These are phyloP conservation scores for Aythya baeri DNA, from an alignment of 2,113 vertebrate species.

Conservation along the genomic window DNA sequence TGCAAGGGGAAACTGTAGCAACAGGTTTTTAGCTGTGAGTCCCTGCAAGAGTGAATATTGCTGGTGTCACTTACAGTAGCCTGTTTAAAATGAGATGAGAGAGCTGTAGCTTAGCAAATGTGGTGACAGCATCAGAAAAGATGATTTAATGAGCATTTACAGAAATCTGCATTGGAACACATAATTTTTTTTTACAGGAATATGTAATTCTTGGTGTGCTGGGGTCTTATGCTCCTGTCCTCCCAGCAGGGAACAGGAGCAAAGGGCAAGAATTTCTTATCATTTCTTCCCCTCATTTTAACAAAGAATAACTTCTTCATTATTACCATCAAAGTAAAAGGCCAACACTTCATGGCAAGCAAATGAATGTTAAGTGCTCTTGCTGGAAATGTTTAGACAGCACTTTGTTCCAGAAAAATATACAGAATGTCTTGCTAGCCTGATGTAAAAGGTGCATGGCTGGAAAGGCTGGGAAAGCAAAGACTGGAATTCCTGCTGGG, in stretches of 20 bases:
- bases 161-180: background rate
- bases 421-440: background rate
- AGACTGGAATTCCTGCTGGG: background rate
- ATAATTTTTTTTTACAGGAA: background rate
- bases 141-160: background rate
- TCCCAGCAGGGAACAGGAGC: background rate
- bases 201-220: background rate
- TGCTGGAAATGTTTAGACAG: constrained; percentile 2
- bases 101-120: background rate
- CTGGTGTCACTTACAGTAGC: background rate
- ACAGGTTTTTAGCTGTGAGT: background rate
- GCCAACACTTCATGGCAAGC: background rate
- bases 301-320: background rate
- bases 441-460: background rate
- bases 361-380: background rate
- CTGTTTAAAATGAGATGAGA: background rate
- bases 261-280: accelerated
- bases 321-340: background rate
- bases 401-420: background rate
- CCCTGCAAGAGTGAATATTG: background rate
- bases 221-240: background rate
- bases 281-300: background rate
- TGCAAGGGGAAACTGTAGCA: background rate
- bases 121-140: background rate
- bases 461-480: background rate